Conservation (phyloP, 2,888 invertebrate species). For the Plagodis pulveraria region DNA sequence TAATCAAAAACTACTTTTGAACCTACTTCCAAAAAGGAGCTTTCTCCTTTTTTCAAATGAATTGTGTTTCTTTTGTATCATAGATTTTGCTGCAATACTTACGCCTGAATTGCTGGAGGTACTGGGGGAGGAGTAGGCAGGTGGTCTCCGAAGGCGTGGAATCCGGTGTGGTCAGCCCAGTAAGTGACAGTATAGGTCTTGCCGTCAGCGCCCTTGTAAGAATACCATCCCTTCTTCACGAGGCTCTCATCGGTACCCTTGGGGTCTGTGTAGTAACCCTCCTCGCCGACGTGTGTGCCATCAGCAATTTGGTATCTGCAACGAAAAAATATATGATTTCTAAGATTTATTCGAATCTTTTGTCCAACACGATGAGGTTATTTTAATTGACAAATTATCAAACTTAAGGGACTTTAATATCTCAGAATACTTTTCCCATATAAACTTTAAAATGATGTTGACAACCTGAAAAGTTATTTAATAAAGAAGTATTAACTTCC, state of each 20-base stretch:
- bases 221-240: conserved; percentile 81
- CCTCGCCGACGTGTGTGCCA: conserved; percentile 75
- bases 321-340: neutral
- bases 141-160: conserved; percentile 76
- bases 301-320: conserved; percentile 73
- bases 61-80: too few relatives aligned
- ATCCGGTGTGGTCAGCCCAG: conserved; percentile 78
- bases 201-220: conserved; percentile 70
- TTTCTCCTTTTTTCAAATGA: too few relatives aligned
- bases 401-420: too few relatives aligned
- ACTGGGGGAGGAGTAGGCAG: conserved; percentile 73
- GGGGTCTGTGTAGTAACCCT: conserved; percentile 70
- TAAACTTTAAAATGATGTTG: too few relatives aligned
- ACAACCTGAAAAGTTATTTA: too few relatives aligned
- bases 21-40: too few relatives aligned
- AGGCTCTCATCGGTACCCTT: conserved; percentile 66
- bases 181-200: conserved; percentile 74
- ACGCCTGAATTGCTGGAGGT: conserved; percentile 72
- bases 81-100: conserved; percentile 49
- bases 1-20: too few relatives aligned
- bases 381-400: too few relatives aligned
- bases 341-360: too few relatives aligned
- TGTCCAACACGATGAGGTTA: too few relatives aligned
- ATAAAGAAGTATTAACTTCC: too few relatives aligned
- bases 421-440: too few relatives aligned